These are phyloP conservation scores for Eulemur coronatus DNA, from an alignment of 2,797 vertebrate species.

Conservation along the genomic window DNA sequence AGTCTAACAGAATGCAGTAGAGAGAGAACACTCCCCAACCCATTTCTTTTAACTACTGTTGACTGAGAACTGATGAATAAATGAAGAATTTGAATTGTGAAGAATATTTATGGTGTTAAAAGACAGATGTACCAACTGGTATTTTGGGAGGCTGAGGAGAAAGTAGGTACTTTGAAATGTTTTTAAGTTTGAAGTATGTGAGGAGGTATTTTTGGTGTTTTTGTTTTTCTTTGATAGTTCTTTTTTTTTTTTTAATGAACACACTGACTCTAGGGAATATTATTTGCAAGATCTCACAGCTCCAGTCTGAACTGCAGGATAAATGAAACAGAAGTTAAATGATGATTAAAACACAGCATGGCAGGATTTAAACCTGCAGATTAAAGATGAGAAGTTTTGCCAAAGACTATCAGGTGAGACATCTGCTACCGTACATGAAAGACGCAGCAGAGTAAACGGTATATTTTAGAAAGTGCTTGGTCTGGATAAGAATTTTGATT, in stretches of 20 bases:
- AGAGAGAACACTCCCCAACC: neutral
- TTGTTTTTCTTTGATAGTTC: neutral
- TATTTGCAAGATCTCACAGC: conserved; percentile 17
- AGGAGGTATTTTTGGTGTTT: neutral
- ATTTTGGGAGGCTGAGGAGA: neutral
- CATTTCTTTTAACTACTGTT: neutral
- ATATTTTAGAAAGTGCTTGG: neutral
- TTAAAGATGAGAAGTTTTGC: conserved; percentile 39
- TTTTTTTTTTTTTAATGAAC: neutral
- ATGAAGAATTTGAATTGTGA: neutral
- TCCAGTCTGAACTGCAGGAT: neutral
- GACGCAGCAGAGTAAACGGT: neutral
- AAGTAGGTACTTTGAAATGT: neutral
- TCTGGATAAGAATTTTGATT: conserved; percentile 29
- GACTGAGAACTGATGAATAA: neutral
- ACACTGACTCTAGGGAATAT: neutral
- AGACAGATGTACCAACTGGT: neutral
- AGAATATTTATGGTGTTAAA: neutral
- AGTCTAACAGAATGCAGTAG: neutral
- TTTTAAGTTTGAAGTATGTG: conserved; percentile 6
- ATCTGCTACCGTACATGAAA: neutral
- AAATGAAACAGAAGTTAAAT: conserved; percentile 63
- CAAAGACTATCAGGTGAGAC: conserved; percentile 26
- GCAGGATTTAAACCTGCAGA: conserved; percentile 41
- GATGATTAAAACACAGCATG: conserved; percentile 63